A percentile compares a stretch with the other conserved stretches of the same genome.
Conservation (phyloP, 2,888 invertebrate genomes). For the Frankliniella fusca region DNA sequence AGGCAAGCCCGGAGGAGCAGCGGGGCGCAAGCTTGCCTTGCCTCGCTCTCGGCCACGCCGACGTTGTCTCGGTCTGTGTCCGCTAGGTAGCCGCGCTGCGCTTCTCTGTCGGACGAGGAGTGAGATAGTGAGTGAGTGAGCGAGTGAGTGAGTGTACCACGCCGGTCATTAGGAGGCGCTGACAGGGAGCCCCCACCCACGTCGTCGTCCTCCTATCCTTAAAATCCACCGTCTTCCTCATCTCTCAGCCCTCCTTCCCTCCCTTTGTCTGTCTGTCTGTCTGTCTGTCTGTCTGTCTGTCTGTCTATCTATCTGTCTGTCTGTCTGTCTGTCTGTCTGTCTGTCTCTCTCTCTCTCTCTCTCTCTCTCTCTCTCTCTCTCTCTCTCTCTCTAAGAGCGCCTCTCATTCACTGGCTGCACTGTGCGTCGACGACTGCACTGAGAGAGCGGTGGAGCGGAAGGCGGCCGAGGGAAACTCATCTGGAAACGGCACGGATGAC, state of each 20-base stretch:
- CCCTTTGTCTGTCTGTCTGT: background rate
- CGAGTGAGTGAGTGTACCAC: background rate
- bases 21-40: background rate
- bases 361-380: background rate
- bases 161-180: constrained; percentile 19
- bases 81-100: too few species aligned
- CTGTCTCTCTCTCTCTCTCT: background rate
- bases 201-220: too few species aligned
- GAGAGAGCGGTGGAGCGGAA: background rate
- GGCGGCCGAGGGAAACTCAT: background rate
- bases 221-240: too few species aligned
- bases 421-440: background rate
- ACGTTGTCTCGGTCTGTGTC: too few species aligned
- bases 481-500: background rate
- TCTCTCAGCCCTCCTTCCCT: background rate
- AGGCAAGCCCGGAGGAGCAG: too few species aligned
- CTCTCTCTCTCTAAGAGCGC: too few species aligned
- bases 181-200: background rate
- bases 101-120: too few species aligned
- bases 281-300: too few species aligned
- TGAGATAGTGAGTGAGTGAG: background rate
- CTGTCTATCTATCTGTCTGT: too few species aligned
- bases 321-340: background rate
- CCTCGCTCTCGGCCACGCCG: background rate
- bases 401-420: background rate